These are phyloP conservation scores for Dipodomys ordii DNA, from an alignment of 2,113 vertebrate species.

Conservation along the genomic window DNA sequence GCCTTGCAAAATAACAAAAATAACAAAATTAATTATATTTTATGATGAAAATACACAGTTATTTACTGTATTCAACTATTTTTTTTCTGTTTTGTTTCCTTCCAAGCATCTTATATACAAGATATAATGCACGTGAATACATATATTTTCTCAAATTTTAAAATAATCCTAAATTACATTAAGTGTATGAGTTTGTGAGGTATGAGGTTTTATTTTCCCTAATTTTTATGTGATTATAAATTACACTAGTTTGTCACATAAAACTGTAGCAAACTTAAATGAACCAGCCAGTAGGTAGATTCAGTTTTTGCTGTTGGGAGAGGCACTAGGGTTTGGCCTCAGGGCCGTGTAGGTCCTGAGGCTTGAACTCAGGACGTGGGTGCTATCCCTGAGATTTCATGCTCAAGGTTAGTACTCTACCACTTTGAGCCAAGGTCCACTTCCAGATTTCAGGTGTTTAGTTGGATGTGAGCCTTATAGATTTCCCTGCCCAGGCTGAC, in stretches of 20 bases:
- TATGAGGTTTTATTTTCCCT: background rate
- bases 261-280: background rate
- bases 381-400: no score
- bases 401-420: no score
- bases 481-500: no score
- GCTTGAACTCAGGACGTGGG: no score
- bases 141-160: background rate
- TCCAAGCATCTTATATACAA: background rate
- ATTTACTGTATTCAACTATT: background rate
- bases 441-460: no score
- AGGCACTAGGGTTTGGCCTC: no score
- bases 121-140: background rate
- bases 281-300: background rate
- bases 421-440: no score
- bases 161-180: background rate
- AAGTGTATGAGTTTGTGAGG: no score
- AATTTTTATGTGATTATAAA: constrained; percentile 7
- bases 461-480: no score
- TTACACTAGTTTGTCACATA: background rate
- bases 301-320: background rate
- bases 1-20: no score
- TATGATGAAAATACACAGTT: background rate
- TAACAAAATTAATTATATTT: background rate
- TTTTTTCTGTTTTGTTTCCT: background rate
- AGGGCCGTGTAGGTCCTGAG: no score